A percentile compares a stretch with the other conserved stretches of the same genome.
These are phyloP conservation scores for Natator depressus DNA, from an alignment of 2,113 vertebrate species.

Conservation along the genomic window DNA sequence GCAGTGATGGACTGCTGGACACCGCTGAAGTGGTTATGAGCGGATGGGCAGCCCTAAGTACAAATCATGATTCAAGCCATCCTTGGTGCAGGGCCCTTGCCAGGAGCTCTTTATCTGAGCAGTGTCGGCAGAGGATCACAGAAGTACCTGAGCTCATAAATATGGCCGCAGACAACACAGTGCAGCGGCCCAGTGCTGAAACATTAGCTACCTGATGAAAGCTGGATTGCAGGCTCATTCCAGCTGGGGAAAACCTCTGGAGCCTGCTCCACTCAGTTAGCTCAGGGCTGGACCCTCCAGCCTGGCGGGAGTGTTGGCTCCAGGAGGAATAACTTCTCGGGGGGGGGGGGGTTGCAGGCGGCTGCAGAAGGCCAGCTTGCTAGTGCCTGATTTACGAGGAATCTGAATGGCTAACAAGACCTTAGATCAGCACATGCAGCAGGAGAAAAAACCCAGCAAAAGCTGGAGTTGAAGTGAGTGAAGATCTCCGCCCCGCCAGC, in stretches of 20 bases:
- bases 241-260: fast-evolving
- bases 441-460: constrained; percentile 48
- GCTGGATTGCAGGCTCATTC: neutral
- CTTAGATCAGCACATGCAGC: constrained; percentile 34
- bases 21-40: neutral
- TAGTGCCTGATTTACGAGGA: constrained; percentile 14
- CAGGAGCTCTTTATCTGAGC: neutral
- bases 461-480: neutral
- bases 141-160: neutral
- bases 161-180: neutral
- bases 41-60: neutral
- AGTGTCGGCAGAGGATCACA: neutral
- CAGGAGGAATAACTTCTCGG: neutral
- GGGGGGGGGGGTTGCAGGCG: neutral
- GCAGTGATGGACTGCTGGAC: no score
- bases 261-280: fast-evolving
- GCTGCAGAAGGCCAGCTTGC: constrained; percentile 8
- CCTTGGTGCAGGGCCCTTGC: neutral
- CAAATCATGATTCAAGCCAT: neutral
- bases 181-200: neutral
- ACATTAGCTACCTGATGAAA: neutral
- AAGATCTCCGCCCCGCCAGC: constrained; percentile 33
- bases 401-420: constrained; percentile 54
- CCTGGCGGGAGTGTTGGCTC: constrained; percentile 23
- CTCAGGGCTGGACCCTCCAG: fast-evolving